phyloP scores from a whole-genome alignment of 2,113 vertebrate genomes.

The Poeciliopsis prolifica region DNA sequence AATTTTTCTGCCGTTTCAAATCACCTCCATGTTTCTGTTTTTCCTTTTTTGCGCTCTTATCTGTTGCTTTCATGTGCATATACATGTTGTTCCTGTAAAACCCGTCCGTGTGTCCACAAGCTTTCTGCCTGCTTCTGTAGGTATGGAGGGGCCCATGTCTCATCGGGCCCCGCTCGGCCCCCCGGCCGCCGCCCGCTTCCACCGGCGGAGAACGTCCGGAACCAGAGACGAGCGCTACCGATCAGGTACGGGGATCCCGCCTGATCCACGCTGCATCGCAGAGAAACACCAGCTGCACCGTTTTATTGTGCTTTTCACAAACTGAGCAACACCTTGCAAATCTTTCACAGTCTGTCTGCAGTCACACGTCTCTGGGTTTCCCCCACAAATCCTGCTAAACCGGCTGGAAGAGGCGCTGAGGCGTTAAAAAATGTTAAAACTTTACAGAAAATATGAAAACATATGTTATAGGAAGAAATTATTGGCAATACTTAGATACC shows the following conservation, averaged over 20 bases:
- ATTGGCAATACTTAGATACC: too few species aligned
- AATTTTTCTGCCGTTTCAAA: constrained; percentile 53
- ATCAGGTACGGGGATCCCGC: constrained; percentile 81
- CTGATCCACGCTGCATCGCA: too few species aligned
- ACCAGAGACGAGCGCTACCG: constrained; percentile 97
- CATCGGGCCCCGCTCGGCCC: constrained; percentile 92
- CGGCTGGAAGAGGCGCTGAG: too few species aligned
- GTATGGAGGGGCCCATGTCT: constrained; percentile 92
- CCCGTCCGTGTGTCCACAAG: constrained; percentile 35
- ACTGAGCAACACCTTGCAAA: too few species aligned
- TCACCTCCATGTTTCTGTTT: constrained; percentile 71
- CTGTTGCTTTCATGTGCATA: constrained; percentile 40
- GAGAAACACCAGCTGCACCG: too few species aligned
- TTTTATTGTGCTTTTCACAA: too few species aligned
- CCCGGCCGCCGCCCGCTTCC: constrained; percentile 91
- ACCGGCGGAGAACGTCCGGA: constrained; percentile 95
- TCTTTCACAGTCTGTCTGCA: too few species aligned
- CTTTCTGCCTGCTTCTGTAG: constrained; percentile 76
- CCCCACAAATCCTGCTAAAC: too few species aligned
- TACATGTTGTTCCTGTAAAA: constrained; percentile 19
- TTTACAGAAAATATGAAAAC: too few species aligned
- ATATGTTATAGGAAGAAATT: too few species aligned
- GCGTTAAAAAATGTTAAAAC: too few species aligned
- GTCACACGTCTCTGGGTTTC: too few species aligned
- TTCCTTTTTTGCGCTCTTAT: constrained; percentile 4